phyloP scores from a whole-genome alignment of 2,797 vertebrate genomes.

The Fundulus diaphanus region DNA sequence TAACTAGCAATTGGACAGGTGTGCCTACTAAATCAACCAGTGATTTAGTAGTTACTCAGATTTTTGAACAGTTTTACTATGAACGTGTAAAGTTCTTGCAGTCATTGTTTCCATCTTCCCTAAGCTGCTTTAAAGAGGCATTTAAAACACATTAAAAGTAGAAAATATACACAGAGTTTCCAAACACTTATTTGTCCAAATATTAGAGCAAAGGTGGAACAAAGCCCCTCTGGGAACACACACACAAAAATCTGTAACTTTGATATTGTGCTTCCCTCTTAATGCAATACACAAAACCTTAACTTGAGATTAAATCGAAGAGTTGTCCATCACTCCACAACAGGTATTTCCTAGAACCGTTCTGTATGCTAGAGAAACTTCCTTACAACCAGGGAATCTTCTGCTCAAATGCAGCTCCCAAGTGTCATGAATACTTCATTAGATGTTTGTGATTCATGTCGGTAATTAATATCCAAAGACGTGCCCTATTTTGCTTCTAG shows the following conservation, averaged over 20 bases:
- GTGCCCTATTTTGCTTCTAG: constrained; percentile 38
- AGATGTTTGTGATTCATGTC: constrained; percentile 30
- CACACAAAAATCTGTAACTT: constrained; percentile 5
- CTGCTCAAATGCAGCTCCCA: constrained; percentile 14
- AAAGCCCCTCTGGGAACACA: not conserved
- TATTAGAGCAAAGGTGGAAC: constrained; percentile 1
- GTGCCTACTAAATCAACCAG: not conserved
- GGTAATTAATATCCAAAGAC: constrained; percentile 22
- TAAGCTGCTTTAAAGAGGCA: constrained; percentile 14
- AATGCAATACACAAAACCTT: not conserved
- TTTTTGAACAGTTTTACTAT: constrained; percentile 44
- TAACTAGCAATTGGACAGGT: not conserved
- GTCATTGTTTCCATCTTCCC: constrained; percentile 23
- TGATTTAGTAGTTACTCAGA: not conserved
- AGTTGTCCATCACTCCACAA: not conserved
- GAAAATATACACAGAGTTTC: constrained; percentile 12
- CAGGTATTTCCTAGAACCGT: constrained; percentile 30
- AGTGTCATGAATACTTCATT: constrained; percentile 30
- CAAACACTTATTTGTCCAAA: not conserved
- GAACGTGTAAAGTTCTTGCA: constrained; percentile 25
- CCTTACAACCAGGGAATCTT: constrained; percentile 14
- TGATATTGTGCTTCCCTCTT: not conserved
- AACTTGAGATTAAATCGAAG: constrained; percentile 14
- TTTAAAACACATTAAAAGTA: constrained; percentile 12
- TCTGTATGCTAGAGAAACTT: constrained; percentile 1